Evolutionary conservation across 2,888 invertebrate species (phyloP).

Genomic region (Bembecia ichneumoniformis): DNA sequence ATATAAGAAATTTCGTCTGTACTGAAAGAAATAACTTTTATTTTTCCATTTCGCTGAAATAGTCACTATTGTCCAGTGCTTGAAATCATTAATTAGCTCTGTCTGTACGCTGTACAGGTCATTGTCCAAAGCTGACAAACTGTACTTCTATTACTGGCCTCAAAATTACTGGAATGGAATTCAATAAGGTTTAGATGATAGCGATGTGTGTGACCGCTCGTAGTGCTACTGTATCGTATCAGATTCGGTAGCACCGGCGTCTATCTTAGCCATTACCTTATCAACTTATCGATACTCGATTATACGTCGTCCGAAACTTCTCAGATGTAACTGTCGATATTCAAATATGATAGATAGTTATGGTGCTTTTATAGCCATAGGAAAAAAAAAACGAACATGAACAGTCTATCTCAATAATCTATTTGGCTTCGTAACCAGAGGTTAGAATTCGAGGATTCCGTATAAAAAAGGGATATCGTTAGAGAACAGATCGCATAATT

Average conservation of each 20-base stretch:
- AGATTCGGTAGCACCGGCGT: conserved; percentile 53
- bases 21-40: no score
- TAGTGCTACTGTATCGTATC: conserved; percentile 49
- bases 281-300: conserved; percentile 48
- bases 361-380: conserved; percentile 47
- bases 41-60: no score
- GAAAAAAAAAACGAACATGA: conserved; percentile 46
- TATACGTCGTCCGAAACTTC: conserved; percentile 26
- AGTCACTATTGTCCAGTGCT: no score
- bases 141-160: background rate
- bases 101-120: no score
- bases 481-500: conserved; percentile 45
- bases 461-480: conserved; percentile 31
- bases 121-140: background rate
- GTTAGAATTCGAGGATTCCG: conserved; percentile 46
- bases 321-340: conserved; percentile 56
- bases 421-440: conserved; percentile 43
- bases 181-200: conserved; percentile 44
- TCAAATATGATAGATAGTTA: conserved; percentile 50
- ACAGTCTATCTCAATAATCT: conserved; percentile 42
- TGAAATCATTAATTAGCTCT: no score
- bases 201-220: conserved; percentile 36
- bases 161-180: conserved; percentile 41
- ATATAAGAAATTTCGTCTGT: no score
- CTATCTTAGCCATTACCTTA: conserved; percentile 59